phyloP scores from a whole-genome alignment of 2,113 vertebrate species.

The Mungos mungo region DNA sequence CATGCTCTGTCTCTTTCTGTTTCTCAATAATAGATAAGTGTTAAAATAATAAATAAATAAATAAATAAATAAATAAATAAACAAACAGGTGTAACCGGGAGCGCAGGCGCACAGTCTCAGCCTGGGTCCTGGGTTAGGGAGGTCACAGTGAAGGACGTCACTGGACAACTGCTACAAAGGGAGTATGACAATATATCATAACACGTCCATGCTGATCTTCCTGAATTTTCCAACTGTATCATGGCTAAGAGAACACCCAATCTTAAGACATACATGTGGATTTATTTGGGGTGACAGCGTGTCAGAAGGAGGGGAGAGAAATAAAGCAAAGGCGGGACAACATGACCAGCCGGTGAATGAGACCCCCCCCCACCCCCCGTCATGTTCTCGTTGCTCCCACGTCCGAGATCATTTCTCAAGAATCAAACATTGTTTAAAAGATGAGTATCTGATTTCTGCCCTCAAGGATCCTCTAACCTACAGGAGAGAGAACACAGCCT shows the following conservation, averaged over 20 bases:
- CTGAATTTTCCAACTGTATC: neutral
- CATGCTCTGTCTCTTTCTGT: too few relatives aligned
- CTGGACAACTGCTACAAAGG: neutral
- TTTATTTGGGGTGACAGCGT: neutral
- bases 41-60: too few relatives aligned
- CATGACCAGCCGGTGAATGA: neutral
- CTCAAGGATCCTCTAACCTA: neutral
- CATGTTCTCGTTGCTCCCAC: neutral
- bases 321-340: neutral
- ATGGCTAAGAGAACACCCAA: neutral
- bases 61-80: too few relatives aligned
- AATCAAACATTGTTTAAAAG: neutral
- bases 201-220: neutral
- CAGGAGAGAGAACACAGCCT: neutral
- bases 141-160: accelerated
- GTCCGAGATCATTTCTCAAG: neutral
- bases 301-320: neutral
- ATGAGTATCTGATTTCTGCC: neutral
- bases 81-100: accelerated
- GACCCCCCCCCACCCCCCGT: too few relatives aligned
- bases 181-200: too few relatives aligned
- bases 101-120: neutral
- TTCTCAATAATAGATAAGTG: too few relatives aligned
- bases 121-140: neutral
- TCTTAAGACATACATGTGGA: neutral